Evolutionary conservation across 2,888 invertebrate species (phyloP).

Genomic region (Hydriomena furcata): DNA sequence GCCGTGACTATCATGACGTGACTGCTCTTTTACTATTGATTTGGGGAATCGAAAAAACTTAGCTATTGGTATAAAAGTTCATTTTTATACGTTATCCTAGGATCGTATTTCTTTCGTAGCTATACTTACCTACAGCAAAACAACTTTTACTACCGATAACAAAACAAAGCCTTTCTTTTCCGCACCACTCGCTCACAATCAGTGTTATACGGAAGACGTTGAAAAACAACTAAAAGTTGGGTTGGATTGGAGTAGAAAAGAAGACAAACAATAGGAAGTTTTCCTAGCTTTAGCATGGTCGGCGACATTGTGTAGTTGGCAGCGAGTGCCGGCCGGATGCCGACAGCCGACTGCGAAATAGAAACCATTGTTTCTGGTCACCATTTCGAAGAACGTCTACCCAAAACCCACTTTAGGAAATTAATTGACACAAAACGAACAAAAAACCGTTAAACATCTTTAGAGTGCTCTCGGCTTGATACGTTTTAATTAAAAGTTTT

Average conservation of each 20-base stretch:
- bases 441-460: constrained; percentile 67
- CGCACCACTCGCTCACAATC: constrained; percentile 44
- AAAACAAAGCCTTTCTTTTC: constrained; percentile 38
- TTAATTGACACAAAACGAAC: constrained; percentile 73
- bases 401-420: constrained; percentile 69
- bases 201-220: constrained; percentile 48
- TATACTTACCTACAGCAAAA: constrained; percentile 17
- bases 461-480: constrained; percentile 60
- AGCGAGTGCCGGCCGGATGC: constrained; percentile 59
- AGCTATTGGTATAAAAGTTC: neutral
- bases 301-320: constrained; percentile 67
- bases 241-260: constrained; percentile 55
- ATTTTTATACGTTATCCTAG: neutral
- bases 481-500: constrained; percentile 79
- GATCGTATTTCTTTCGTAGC: neutral
- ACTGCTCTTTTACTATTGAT: constrained; percentile 42
- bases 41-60: constrained; percentile 22
- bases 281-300: constrained; percentile 66
- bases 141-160: constrained; percentile 25
- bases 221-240: constrained; percentile 65
- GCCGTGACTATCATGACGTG: constrained; percentile 42
- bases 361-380: constrained; percentile 66
- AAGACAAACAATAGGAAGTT: constrained; percentile 63
- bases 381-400: constrained; percentile 58
- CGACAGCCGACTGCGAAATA: constrained; percentile 57